Base-by-base conservation (phyloP, 2,888 invertebrate species). In the Petrolisthes manimaculis region DNA sequence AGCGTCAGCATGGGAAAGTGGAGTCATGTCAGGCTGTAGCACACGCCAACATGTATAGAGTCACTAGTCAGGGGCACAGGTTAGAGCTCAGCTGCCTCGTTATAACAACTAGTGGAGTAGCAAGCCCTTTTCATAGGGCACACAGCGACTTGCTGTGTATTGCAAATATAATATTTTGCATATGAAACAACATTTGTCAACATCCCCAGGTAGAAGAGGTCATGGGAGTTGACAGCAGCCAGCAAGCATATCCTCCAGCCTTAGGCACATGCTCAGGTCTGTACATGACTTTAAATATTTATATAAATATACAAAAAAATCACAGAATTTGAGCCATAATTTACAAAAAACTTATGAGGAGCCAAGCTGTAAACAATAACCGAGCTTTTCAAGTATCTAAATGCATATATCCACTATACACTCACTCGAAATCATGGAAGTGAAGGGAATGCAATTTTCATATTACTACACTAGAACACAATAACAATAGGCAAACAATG, bases 271-370 rank as follows among this genome's bases (percentile, higher is more conserved):
- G 88, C 84, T 88, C 83, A 69, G 78, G 74, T 89, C 85, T 89
- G 89, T 89, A 89, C 89, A 89, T 61, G 54, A 81, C 74, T 78
- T 78, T 80, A 77, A 80, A 80, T 89, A 89, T 89, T 89, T 89
- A 89, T 89, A 89, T 89, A 89, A 89, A 89, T 89, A 89, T 89
- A 89, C 89, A 89, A 89, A 89, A 88, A 88, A 86, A 89, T 89
- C 89, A 89, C 89, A 89, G 89, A 86, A 89, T 86, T 89, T 89
- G 89, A 89, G 89, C 89, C 85, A 82, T 86, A 89, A 85, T 89
- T 83, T 85, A 89, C 89, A 88, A 88, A 61, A 37, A 88, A 88
- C 89, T 84, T 86, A 86, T 86, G 78, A 86, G 82, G 85, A 85
- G 89, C 89, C 85, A 89, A 89, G 89, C 86, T 84, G 79, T 88